Percentiles rank a stretch among this genome's conserved stretches.
Conservation (phyloP, 92 coral and sea anemone genomes). For the Paragorgia papillata region DNA sequence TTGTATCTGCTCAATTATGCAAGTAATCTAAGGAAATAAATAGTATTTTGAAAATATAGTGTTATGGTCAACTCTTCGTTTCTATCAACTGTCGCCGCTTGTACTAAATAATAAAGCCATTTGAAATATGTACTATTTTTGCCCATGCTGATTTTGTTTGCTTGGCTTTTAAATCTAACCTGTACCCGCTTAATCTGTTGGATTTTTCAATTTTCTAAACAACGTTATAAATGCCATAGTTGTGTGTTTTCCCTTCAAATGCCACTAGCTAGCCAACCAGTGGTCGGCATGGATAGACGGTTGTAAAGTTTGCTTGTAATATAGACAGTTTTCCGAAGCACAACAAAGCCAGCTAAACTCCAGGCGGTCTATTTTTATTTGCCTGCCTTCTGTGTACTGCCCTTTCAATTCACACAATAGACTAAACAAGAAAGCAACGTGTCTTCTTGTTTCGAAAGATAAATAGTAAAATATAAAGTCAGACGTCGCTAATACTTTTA, state of each 20-base stretch:
- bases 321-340: slow-evolving; percentile 14
- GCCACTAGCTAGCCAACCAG: not conserved
- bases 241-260: slow-evolving; percentile 10
- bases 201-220: slow-evolving; percentile 43
- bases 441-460: slow-evolving; percentile 17
- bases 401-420: slow-evolving; percentile 40
- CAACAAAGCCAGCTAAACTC: slow-evolving; percentile 33
- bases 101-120: not conserved
- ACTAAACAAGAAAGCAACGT: slow-evolving; percentile 20
- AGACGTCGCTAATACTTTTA: too few species aligned
- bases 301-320: not conserved
- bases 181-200: slow-evolving; percentile 35
- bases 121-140: slow-evolving; percentile 1
- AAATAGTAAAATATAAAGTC: not conserved
- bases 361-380: slow-evolving; percentile 43
- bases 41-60: slow-evolving; percentile 38
- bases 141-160: slow-evolving; percentile 8
- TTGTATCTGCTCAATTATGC: slow-evolving; percentile 48
- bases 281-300: not conserved
- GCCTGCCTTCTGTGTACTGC: slow-evolving; percentile 30
- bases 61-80: not conserved
- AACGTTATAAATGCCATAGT: slow-evolving; percentile 13
- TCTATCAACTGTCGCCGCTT: too few species aligned
- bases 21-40: slow-evolving; percentile 47
- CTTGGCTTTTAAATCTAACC: slow-evolving; percentile 2